Evolutionary conservation across 2,888 invertebrate genomes (phyloP), one percentile per base, ranked within the genome.

Genomic region (Lithophane socia): DNA sequence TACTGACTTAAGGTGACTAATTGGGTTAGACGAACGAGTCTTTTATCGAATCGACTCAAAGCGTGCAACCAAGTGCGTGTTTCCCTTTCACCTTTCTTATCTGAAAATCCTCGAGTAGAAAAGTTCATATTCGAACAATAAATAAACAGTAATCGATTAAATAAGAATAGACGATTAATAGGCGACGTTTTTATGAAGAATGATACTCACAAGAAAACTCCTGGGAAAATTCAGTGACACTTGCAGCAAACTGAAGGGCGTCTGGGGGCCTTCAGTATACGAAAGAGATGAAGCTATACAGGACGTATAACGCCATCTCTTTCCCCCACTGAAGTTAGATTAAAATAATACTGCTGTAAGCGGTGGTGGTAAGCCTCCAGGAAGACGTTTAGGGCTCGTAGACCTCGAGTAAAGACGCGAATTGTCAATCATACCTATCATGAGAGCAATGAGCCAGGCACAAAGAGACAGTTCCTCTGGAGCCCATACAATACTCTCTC

Each of bases 81-180:
- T n/a, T n/a, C n/a, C n/a, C n/a, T n/a, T n/a, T 61, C 49, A 69
- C 18, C 4, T 37, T n/a, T 21, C 24, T 49, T 81, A 73, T 64
- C n/a, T 29, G 13, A 56, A n/a, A 49, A 77, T 49, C 42, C 42
- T 80, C 13, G 5, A 56, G 21, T n/a, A 18, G 18, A 29, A 73
- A 64, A 64, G 56, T 49, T 64, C 49, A 49, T 29, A 52, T 9
- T 67, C 1, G 10, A 37, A 49, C 13, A 42, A 72, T 56, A 47
- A 18, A 63, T 29, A 37, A 47, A 12, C 44, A 37, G n/a, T n/a
- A 52, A 52, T 52, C 49, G 18, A 52, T 52, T 52, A 18, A 70
- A 37, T 69, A 42, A 42, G 10, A 21, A 10, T 24, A 21, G 37
- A 56, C 54, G 2, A 37, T 21, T 12, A 52, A 2, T 52, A 10